These are phyloP conservation scores for Amaurobius ferox DNA, from an alignment of 2,888 invertebrate species.

Conservation along the genomic window DNA sequence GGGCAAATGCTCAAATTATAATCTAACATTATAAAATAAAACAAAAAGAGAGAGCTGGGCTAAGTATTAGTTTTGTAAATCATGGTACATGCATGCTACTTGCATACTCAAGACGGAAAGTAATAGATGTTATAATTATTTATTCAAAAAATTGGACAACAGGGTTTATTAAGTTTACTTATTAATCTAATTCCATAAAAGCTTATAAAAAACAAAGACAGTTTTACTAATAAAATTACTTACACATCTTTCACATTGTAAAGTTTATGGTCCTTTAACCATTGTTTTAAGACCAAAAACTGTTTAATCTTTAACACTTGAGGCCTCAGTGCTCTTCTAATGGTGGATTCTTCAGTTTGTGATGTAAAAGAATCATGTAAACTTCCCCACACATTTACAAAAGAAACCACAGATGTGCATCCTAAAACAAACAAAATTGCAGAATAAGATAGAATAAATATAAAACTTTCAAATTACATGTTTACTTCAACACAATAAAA, in stretches of 20 bases:
- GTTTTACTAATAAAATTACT: not conserved
- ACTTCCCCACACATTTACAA: slow-evolving; percentile 28
- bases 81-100: no score
- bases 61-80: no score
- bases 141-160: no score
- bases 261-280: slow-evolving; percentile 22
- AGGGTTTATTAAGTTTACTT: no score
- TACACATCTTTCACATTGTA: slow-evolving; percentile 19
- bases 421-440: slow-evolving; percentile 10
- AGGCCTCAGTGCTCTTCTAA: not conserved
- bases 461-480: no score
- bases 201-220: not conserved
- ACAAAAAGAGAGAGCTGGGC: no score
- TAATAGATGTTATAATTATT: no score
- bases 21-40: no score
- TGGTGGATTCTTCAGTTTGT: not conserved
- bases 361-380: not conserved
- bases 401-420: slow-evolving; percentile 24
- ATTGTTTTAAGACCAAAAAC: slow-evolving; percentile 27
- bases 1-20: no score
- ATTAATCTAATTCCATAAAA: not conserved
- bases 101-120: no score
- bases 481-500: no score
- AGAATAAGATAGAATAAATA: no score
- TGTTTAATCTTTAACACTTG: slow-evolving; percentile 28